Evolutionary conservation across 2,888 invertebrate genomes (phyloP), one percentile per base, ranked within the genome.

Genomic region (Tupiocoris notatus): DNA sequence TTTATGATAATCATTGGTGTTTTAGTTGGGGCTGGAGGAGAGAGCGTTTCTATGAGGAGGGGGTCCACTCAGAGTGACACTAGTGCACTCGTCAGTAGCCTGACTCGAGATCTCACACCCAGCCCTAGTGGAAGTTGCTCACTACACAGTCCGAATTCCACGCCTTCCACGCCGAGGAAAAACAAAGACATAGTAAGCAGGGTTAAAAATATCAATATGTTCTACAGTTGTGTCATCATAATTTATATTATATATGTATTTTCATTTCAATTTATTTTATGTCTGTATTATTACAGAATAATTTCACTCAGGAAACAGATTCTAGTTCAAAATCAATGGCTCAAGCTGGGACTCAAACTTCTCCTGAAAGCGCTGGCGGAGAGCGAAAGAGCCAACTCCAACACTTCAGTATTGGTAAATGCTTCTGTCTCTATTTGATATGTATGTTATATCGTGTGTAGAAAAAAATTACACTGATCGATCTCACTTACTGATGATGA

Each of bases 331-430:
- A 79, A 68, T 79, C 79, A 9, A 78, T 78, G 78, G 78, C 88
- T 0, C 89, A 90, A 82, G 87, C 89, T 9, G 89, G 89, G 59
- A 91, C 91, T 0, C 91, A 91, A 84, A 91, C 91, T 0, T 90
- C 91, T 24, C 91, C 91, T 0, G 90, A 87, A 21, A 82, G 84
- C 7, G 62, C 17, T 9, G 84, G 84, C 84, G 73, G 76, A 24
- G 76, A 77, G 18, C 61, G 62, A 1, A 71, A 71, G 23, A 71
- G 25, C 21, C 71, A 71, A 20, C 62, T 61, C 3, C 76, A 76
- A 22, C 88, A 89, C 81, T 90, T 90, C 82, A 88, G 86, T 71
- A 83, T 87, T 7, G 83, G 85, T 1, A 84, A 86, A 62, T 2
- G 9, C 9, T n/a, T n/a, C n/a, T n/a, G n/a, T n/a, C n/a, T n/a